Percentiles rank a stretch among this genome's conserved stretches.
Conservation (phyloP, 2,797 vertebrate genomes). For the Alcedo atthis region DNA sequence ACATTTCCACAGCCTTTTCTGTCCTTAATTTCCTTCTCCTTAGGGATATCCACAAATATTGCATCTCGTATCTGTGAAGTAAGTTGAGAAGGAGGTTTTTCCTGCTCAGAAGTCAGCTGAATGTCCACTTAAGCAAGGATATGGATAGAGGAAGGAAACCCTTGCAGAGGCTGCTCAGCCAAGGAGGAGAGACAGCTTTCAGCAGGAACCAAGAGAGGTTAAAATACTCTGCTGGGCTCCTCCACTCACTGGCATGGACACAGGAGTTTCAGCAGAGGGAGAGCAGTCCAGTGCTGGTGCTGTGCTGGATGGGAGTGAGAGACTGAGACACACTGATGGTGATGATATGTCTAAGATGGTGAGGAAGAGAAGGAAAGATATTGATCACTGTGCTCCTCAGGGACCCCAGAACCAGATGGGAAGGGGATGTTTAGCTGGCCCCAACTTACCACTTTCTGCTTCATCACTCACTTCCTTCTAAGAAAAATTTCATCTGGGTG, state of each 20-base stretch:
- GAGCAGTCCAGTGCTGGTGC: neutral
- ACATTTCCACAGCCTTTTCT: neutral
- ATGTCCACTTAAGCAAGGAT: neutral
- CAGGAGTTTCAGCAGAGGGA: neutral
- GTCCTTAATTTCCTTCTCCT: neutral
- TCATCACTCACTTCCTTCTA: neutral
- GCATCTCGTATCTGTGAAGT: neutral
- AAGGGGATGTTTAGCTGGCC: neutral
- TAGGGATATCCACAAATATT: neutral
- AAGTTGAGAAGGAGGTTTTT: neutral
- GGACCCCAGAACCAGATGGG: neutral
- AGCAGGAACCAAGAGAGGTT: neutral
- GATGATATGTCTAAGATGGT: no score
- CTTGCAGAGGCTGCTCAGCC: neutral
- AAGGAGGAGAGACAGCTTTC: neutral
- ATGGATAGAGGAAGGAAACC: neutral
- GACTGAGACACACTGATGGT: neutral
- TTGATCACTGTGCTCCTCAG: neutral
- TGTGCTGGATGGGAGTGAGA: neutral
- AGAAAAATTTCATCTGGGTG: neutral
- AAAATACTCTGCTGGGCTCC: accelerated
- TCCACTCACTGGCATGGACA: accelerated
- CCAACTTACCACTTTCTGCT: neutral
- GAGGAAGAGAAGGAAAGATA: neutral
- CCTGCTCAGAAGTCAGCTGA: neutral